A percentile compares a stretch with the other conserved stretches of the same genome.
These are phyloP conservation scores for Calameuta filiformis DNA, from an alignment of 2,888 invertebrate genomes.

Conservation along the genomic window DNA sequence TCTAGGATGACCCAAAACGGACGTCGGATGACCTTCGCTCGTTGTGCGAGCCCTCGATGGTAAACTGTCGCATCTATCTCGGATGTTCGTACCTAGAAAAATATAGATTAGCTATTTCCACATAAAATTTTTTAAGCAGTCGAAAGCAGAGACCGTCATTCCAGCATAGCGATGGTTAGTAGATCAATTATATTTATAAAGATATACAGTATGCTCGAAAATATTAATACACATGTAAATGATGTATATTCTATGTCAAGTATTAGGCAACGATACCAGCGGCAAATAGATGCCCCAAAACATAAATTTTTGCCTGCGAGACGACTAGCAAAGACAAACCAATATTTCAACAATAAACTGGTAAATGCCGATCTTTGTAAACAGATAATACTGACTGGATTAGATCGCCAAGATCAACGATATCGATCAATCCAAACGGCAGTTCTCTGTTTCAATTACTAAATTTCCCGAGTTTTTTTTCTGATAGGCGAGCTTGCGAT, in stretches of 20 bases:
- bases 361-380: background rate
- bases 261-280: conserved; percentile 28
- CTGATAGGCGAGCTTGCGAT: background rate
- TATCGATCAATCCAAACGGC: background rate
- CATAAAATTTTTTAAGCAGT: background rate
- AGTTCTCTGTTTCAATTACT: background rate
- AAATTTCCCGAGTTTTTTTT: background rate
- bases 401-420: background rate
- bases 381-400: background rate
- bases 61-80: conserved; percentile 86
- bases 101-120: conserved; percentile 10
- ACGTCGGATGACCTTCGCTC: conserved; percentile 69
- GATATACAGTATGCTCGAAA: conserved; percentile 14
- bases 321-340: background rate
- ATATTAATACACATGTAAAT: background rate
- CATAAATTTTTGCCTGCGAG: background rate
- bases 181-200: conserved; percentile 34
- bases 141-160: conserved; percentile 43
- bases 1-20: conserved; percentile 58
- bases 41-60: conserved; percentile 78
- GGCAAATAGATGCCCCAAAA: background rate
- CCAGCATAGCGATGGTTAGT: conserved; percentile 45
- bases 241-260: conserved; percentile 29
- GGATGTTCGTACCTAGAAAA: conserved; percentile 63
- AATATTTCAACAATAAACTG: background rate